Base-by-base conservation (phyloP, 2,797 vertebrate genomes). In the Novumbra hubbsi region DNA sequence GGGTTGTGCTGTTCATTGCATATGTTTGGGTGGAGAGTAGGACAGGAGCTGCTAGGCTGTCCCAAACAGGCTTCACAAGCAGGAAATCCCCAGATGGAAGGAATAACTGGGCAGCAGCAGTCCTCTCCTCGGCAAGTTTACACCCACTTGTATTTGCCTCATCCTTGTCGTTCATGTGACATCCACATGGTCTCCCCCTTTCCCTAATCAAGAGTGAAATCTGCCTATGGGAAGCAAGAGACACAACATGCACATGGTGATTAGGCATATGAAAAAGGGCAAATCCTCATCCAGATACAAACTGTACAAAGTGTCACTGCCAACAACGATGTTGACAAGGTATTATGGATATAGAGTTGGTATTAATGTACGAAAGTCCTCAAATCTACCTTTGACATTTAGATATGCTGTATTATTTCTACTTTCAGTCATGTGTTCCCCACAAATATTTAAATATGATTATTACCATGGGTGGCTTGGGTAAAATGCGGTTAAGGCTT, bases 1-100 rank as follows among this genome's bases (percentile, higher is more conserved):
- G 91, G 45, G 91, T 95, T 1, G 96, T 98, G 75, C 85, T 88
- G 91, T 98, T 99, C 94, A 92, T 98, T 72, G 79, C 84, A 82
- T 88, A 80, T 69, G 78, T 62, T 82, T 73, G 81, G 73, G 27
- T 5, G 0, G 27, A 17, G 60, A 55, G 63, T 27, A 71, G 50
- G 83, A 71, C 24, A n/a, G 38, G 38, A 81, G 65, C 76, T 78
- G 66, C 78, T 76, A 76, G 79, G 71, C 27, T 45, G 70, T 19
- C 15, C 64, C 50, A 32, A 32, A 49, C 38, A 16, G 30, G 32
- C 74, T 76, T 83, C 75, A 81, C 76, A 67, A 57, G 77, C 80
- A 81, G 80, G 69, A 78, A 45, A 64, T 55, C 83, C 81, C 78
- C 83, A 78, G 68, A 65, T 50, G 60, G 27, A 66, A 50, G 67